phyloP scores from a whole-genome alignment of 2,797 vertebrate species.

The Aphelocoma californica region DNA sequence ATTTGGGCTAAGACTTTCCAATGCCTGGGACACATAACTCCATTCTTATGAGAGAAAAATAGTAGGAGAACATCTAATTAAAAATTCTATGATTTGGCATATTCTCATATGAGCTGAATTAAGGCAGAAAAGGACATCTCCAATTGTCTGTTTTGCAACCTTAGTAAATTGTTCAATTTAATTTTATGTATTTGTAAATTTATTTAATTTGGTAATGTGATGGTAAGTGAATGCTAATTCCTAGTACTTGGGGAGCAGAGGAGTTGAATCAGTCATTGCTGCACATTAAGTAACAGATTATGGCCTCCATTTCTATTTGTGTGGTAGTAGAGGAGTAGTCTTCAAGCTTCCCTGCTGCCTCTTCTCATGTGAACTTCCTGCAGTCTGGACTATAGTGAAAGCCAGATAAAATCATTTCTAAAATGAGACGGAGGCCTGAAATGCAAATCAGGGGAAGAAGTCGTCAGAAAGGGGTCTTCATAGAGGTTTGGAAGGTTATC shows the following conservation, averaged over 20 bases:
- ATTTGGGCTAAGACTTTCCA: background rate
- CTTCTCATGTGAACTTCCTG: background rate
- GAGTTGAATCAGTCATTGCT: background rate
- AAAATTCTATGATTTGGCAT: background rate
- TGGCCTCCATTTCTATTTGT: background rate
- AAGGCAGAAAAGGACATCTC: background rate
- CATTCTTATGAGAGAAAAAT: background rate
- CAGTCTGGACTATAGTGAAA: background rate
- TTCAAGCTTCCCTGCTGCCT: background rate
- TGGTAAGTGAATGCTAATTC: background rate
- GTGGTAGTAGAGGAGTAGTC: background rate
- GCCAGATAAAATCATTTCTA: constrained; percentile 38
- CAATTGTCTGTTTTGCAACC: background rate
- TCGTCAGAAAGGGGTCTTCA: background rate
- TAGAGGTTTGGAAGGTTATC: constrained; percentile 54
- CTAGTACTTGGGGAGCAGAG: background rate
- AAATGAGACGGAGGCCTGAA: background rate
- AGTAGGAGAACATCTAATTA: background rate
- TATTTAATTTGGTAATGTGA: background rate
- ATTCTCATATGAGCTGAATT: background rate
- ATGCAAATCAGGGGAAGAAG: constrained; percentile 32
- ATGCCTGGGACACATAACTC: background rate
- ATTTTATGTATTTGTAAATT: background rate
- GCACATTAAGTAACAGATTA: background rate
- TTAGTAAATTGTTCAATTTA: background rate